Base-by-base conservation (phyloP, 1,140 invertebrate species). In the Ips typographus region DNA sequence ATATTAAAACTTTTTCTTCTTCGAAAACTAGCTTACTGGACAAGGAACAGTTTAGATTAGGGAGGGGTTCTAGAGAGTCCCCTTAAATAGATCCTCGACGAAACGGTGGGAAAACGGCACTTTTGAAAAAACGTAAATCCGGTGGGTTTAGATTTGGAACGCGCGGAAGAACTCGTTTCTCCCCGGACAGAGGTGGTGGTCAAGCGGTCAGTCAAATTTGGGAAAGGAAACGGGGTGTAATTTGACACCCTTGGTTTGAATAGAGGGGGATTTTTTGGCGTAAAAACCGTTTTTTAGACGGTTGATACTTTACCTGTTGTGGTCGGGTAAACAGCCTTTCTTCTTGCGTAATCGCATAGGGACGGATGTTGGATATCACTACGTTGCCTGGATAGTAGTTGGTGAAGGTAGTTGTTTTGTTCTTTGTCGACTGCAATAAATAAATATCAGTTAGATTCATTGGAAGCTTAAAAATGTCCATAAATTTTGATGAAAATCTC, bases 291-390 rank as follows among this genome's bases (percentile, higher is more conserved):
- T 40, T 40, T 8, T 40, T 7, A 40, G 39, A 38, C 40, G 36
- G 52, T 22, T 40, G 40, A 37, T 40, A 78, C 78, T 70, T 22
- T 76, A 82, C 80, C 80, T 70, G 79, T 81, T 42, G 78, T 80
- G 36, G 79, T 77, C 40, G 81, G 81, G 69, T 80, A 82, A 2
- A 75, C 79, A n/a, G 76, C 75, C 70, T 78, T 81, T 67, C 81
- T 74, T 80, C 79, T 65, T 72, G 75, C 61, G 76, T 79, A 72
- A 74, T 77, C 69, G 73, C 76, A 77, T 60, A 75, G 55, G 49
- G 73, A 74, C 55, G 73, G 74, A 66, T 77, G 76, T 63, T 79
- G 79, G 42, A 77, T 65, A 71, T 76, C 76, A 52, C 62, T 72
- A 68, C 74, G 58, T 65, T 77, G 76, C 66, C 76, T 74, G 49